A percentile compares a stretch with the other conserved stretches of the same genome.
These are phyloP conservation scores for Pelobates fuscus DNA, from an alignment of 2,113 vertebrate genomes.

Conservation along the genomic window DNA sequence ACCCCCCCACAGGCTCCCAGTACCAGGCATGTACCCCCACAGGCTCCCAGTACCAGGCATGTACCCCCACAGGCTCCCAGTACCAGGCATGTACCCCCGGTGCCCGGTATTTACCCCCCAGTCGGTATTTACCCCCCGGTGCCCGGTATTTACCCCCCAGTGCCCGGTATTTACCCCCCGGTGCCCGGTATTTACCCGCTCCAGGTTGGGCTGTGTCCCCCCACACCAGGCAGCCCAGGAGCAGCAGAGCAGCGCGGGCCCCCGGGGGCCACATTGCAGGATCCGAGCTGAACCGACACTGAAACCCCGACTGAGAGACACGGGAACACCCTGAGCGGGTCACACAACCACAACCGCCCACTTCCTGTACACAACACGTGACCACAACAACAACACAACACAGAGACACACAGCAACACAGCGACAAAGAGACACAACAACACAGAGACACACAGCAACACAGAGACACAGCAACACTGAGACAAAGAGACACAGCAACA, in stretches of 20 bases:
- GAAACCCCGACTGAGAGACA: too few relatives aligned
- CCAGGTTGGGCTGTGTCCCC: neutral
- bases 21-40: neutral
- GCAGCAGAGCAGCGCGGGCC: neutral
- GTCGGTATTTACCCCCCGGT: neutral
- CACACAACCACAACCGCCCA: too few relatives aligned
- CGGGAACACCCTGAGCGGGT: too few relatives aligned
- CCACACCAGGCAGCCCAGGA: neutral
- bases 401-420: too few relatives aligned
- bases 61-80: neutral
- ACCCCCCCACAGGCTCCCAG: neutral
- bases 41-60: neutral
- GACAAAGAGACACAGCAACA: too few relatives aligned
- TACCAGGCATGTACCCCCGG: neutral
- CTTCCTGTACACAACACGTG: too few relatives aligned
- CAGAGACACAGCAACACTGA: too few relatives aligned
- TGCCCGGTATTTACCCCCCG: neutral
- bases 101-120: neutral
- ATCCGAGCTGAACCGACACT: too few relatives aligned
- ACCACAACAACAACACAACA: too few relatives aligned
- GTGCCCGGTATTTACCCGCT: neutral
- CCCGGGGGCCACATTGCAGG: neutral
- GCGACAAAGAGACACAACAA: too few relatives aligned
- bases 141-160: neutral
- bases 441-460: too few relatives aligned